Percentiles rank a stretch among this genome's conserved stretches.
Evolutionary conservation across 2,888 invertebrate genomes (phyloP).

Genomic region (Drosophila phalerata): DNA sequence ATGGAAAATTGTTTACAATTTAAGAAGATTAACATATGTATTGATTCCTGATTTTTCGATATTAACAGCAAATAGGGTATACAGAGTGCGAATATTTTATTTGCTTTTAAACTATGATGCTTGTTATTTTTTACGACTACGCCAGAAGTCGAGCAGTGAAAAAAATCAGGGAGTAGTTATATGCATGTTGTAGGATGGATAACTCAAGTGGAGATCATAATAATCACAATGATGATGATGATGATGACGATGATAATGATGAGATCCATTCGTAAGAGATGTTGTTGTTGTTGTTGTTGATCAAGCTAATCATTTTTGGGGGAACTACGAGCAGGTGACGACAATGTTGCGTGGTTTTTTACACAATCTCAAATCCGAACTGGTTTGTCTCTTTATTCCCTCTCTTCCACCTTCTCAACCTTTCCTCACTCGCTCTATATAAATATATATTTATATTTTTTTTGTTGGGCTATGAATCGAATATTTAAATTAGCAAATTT

Average conservation of each 20-base stretch:
- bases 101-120: neutral
- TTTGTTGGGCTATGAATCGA: constrained; percentile 19
- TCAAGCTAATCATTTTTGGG: constrained; percentile 36
- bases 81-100: neutral
- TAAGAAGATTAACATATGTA: too few species aligned
- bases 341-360: constrained; percentile 58
- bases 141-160: constrained; percentile 49
- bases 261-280: constrained; percentile 18
- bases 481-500: constrained; percentile 38
- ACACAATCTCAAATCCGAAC: constrained; percentile 50
- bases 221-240: constrained; percentile 12
- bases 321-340: constrained; percentile 61
- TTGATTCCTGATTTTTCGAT: too few species aligned
- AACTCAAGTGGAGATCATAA: constrained; percentile 17
- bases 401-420: neutral
- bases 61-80: constrained; percentile 11
- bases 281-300: constrained; percentile 16
- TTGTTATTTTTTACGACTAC: constrained; percentile 55
- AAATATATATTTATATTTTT: neutral
- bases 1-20: too few species aligned
- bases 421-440: neutral
- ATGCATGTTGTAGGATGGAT: constrained; percentile 9
- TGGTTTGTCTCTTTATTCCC: constrained; percentile 34
- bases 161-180: constrained; percentile 7
- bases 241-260: constrained; percentile 8